A percentile compares a stretch with the other conserved stretches of the same genome.
Evolutionary conservation across 2,113 vertebrate species (phyloP).

Genomic region (Capra hircus): DNA sequence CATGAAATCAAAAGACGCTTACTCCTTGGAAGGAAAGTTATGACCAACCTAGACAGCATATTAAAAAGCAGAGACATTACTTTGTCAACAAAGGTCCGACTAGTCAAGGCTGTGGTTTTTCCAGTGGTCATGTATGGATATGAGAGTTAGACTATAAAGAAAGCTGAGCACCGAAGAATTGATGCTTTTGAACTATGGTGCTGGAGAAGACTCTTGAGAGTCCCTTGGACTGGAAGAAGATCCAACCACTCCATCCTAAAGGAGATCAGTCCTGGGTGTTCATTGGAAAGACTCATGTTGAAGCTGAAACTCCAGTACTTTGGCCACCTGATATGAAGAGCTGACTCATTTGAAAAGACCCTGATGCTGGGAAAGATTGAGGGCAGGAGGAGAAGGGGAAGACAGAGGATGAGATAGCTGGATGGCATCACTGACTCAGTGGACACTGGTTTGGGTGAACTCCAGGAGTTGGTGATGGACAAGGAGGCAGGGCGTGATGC

Average conservation of each 20-base stretch:
- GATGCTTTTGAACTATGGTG: neutral
- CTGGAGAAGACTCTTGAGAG: neutral
- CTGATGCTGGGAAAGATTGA: neutral
- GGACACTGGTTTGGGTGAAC: neutral
- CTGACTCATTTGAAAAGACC: neutral
- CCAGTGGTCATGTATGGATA: neutral
- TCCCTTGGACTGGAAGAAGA: neutral
- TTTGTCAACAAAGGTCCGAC: neutral
- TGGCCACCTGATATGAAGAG: neutral
- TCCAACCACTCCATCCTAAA: neutral
- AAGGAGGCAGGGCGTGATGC: rapidly evolving
- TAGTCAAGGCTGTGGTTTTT: neutral
- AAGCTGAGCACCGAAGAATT: neutral
- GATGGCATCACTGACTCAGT: neutral
- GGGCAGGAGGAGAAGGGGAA: neutral
- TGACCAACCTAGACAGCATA: neutral
- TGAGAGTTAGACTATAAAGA: neutral
- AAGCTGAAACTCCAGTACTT: neutral
- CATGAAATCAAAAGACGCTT: neutral
- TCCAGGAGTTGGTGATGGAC: neutral
- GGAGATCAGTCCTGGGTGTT: neutral
- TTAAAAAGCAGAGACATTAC: neutral
- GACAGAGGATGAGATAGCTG: neutral
- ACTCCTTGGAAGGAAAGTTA: neutral
- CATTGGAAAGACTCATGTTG: neutral